Conservation (phyloP, 2,888 invertebrate genomes). For the Ophraella communa region DNA sequence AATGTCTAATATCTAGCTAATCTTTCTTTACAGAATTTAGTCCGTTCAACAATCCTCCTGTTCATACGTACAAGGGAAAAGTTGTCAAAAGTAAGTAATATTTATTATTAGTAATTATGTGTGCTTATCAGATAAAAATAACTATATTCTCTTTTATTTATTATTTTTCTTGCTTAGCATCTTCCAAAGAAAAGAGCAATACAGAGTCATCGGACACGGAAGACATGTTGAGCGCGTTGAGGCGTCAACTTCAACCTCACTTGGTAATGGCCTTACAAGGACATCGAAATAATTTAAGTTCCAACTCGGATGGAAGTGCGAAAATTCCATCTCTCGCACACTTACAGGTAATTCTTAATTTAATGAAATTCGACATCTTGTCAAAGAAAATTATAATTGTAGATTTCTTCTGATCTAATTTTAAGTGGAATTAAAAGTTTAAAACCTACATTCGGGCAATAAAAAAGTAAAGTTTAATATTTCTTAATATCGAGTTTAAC, state of each 20-base stretch:
- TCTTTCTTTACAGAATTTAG: slow-evolving; percentile 11
- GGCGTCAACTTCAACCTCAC: slow-evolving; percentile 75
- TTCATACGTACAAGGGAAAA: slow-evolving; percentile 29
- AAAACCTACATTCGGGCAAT: no score
- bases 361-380: neutral
- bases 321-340: slow-evolving; percentile 41
- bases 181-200: slow-evolving; percentile 52
- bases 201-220: slow-evolving; percentile 58
- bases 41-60: slow-evolving; percentile 16
- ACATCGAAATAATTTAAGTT: slow-evolving; percentile 55
- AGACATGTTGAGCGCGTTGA: slow-evolving; percentile 73
- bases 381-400: neutral
- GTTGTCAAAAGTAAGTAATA: slow-evolving; percentile 10
- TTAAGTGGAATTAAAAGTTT: neutral
- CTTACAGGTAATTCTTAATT: slow-evolving; percentile 34
- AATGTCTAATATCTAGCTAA: no score
- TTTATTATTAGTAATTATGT: no score
- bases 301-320: slow-evolving; percentile 41
- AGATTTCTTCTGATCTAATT: neutral
- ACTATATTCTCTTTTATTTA: neutral
- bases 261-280: slow-evolving; percentile 70
- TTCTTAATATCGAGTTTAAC: no score
- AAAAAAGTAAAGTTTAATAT: no score
- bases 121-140: no score
- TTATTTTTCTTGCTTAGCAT: slow-evolving; percentile 34